phyloP scores from a whole-genome alignment of 2,113 vertebrate species.

The Macroglossus sobrinus region DNA sequence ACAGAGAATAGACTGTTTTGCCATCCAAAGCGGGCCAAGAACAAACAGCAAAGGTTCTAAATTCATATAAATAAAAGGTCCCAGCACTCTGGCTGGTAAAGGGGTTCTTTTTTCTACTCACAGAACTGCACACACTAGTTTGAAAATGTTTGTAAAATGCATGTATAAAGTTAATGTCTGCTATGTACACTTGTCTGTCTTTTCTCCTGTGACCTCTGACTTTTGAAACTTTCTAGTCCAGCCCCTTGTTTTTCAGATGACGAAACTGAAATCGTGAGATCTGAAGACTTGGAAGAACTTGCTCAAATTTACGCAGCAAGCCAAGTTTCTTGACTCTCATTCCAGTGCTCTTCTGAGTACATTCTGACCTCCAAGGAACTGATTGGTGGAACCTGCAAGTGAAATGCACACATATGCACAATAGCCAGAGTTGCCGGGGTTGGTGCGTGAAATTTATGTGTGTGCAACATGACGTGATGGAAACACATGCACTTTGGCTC shows the following conservation, averaged over 20 bases:
- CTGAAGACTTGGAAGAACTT: neutral
- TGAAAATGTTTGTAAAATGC: neutral
- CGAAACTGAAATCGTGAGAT: neutral
- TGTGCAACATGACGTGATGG: neutral
- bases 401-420: neutral
- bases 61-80: slow-evolving; percentile 57
- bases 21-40: slow-evolving; percentile 79
- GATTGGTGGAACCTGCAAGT: neutral
- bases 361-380: neutral
- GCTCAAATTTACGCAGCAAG: neutral
- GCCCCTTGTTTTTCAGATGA: slow-evolving; percentile 26
- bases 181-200: neutral
- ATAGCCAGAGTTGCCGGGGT: neutral
- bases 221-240: neutral
- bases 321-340: neutral
- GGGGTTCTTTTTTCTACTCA: neutral
- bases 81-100: slow-evolving; percentile 8
- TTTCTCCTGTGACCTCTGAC: neutral
- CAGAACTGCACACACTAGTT: neutral
- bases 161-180: neutral
- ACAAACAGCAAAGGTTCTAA: slow-evolving; percentile 70
- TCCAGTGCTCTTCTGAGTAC: neutral
- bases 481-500: neutral
- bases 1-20: slow-evolving; percentile 81
- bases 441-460: neutral